Evolutionary conservation across 2,113 vertebrate genomes (phyloP), one percentile per base, ranked within the genome.

Genomic region (Pelobates fuscus): DNA sequence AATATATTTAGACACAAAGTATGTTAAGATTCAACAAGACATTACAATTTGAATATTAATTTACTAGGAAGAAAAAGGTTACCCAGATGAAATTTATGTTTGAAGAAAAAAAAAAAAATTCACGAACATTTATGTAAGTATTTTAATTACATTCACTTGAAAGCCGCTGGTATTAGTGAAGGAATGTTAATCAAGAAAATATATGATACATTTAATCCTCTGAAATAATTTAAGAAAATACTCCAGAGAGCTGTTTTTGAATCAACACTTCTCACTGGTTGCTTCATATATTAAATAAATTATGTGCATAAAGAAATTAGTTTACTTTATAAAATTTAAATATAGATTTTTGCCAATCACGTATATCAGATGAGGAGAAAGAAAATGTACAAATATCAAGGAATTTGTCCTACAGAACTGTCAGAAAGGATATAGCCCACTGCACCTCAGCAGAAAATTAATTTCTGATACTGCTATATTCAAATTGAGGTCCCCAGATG

Each of bases 181-280:
- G n/a, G 12, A 26, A 67, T 52, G 43, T 67, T 67, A 67, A 67
- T 67, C 32, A 52, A 46, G 44, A 49, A 67, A 52, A 67, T 67
- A 67, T 52, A 67, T 52, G 21, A 52, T 49, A 52, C 10, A 52
- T 46, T 49, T 66, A 52, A 55, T 63, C 60, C n/a, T 49, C 12
- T 52, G 18, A 49, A 49, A 32, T 71, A 29, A 30, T 69, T 55
- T 37, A 20, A 15, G 60, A 18, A 67, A 67, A 66, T 52, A 21
- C 37, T 46, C 41, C 8, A 26, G 41, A 71, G 41, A 61, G 37
- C 24, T 29, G 18, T 46, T 29, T 60, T 71, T 54, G 17, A 44
- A 21, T 29, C 44, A 52, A 52, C 14, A 60, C 24, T 27, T 27
- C 17, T 27, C 12, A 29, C 58, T 27, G 44, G 1, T 17, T 24